Percentiles rank a stretch among this genome's conserved stretches.
Evolutionary conservation across 2,113 vertebrate species (phyloP).

Genomic region (Aspiorhynchus laticeps): DNA sequence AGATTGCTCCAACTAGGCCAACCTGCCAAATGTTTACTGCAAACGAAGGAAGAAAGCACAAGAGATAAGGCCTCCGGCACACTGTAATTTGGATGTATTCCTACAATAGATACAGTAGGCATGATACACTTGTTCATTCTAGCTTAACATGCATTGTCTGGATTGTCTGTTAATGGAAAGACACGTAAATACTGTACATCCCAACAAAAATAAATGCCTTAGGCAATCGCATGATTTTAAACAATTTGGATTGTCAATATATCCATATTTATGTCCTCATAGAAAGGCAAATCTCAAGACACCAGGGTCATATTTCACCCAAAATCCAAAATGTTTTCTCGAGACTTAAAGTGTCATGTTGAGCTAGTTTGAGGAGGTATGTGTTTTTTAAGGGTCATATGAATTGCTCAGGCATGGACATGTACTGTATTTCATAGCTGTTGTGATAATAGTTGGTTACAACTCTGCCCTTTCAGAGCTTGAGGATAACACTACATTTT

Average conservation of each 20-base stretch:
- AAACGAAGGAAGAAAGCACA: not conserved
- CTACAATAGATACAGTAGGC: not conserved
- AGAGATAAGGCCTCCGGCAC: not conserved
- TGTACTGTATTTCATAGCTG: not conserved
- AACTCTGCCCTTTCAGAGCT: not conserved
- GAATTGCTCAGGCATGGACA: constrained; percentile 5
- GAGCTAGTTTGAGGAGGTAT: not conserved
- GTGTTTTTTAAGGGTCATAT: not conserved
- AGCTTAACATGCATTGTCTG: not conserved
- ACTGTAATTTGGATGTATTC: not conserved
- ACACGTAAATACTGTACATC: not conserved
- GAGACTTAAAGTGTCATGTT: not conserved
- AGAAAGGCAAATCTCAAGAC: not conserved
- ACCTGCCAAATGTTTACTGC: constrained; percentile 6
- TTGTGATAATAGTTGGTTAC: not conserved
- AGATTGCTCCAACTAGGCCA: not conserved
- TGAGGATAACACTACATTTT: not conserved
- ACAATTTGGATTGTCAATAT: not conserved
- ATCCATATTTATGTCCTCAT: not conserved
- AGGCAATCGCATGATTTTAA: not conserved
- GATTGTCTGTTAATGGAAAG: not conserved
- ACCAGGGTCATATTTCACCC: not conserved
- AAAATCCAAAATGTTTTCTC: not conserved
- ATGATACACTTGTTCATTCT: not conserved
- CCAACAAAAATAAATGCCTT: not conserved